These are phyloP conservation scores for Zaprionus ornatus DNA, from an alignment of 1,140 invertebrate genomes.

Conservation along the genomic window DNA sequence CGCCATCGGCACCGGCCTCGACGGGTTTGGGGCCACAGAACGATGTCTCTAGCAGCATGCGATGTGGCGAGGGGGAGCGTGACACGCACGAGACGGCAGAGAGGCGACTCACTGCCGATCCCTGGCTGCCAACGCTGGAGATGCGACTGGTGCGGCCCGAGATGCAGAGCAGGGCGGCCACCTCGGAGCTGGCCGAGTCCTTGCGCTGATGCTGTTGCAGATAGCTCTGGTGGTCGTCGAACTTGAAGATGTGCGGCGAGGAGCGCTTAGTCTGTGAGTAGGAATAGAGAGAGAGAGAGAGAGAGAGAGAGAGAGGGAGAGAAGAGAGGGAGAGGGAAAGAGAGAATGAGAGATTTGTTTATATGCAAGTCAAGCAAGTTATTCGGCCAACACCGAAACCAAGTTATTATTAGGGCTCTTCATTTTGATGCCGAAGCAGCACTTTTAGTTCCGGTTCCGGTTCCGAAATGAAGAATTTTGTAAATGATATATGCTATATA, in stretches of 20 bases:
- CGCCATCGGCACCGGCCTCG: slow-evolving; percentile 83
- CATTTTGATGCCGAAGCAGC: no score
- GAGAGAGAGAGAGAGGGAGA: neutral
- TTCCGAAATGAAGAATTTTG: neutral
- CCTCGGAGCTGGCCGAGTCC: slow-evolving; percentile 88
- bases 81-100: slow-evolving; percentile 89
- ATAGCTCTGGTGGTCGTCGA: slow-evolving; percentile 85
- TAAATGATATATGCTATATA: no score
- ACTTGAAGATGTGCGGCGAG: slow-evolving; percentile 85
- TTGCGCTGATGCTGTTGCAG: slow-evolving; percentile 88
- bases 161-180: slow-evolving; percentile 89
- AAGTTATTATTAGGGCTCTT: neutral
- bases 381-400: neutral
- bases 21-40: slow-evolving; percentile 93
- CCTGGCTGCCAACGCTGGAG: slow-evolving; percentile 90
- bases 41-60: slow-evolving; percentile 94
- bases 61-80: slow-evolving; percentile 93
- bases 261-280: slow-evolving; percentile 71
- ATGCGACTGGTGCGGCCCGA: slow-evolving; percentile 92
- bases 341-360: neutral
- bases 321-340: neutral
- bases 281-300: neutral
- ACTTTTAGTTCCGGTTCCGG: neutral
- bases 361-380: neutral
- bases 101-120: slow-evolving; percentile 87